phyloP scores from a whole-genome alignment of 2,113 vertebrate genomes.

The Oryzias melastigma region DNA sequence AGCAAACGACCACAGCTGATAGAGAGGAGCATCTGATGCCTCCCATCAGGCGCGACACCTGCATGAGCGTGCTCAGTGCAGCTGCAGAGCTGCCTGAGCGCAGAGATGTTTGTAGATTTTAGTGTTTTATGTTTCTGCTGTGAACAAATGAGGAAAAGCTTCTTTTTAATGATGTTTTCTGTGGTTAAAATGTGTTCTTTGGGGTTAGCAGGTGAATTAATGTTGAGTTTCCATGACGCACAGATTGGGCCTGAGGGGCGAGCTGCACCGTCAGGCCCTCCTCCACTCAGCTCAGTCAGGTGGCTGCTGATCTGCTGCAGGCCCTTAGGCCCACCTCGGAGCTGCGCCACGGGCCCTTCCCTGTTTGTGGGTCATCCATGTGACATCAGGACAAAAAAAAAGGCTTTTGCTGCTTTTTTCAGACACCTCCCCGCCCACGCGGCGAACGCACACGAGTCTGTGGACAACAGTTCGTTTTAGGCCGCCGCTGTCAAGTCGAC shows the following conservation, averaged over 20 bases:
- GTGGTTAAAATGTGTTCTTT: too few species aligned
- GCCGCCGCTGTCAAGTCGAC: slow-evolving; percentile 65
- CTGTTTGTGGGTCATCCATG: slow-evolving; percentile 10
- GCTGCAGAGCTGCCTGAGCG: too few species aligned
- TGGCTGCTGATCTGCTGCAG: slow-evolving; percentile 56
- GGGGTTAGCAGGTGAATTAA: slow-evolving; percentile 42
- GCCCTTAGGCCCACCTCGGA: slow-evolving; percentile 34
- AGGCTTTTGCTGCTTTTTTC: slow-evolving; percentile 53
- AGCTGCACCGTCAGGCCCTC: slow-evolving; percentile 54
- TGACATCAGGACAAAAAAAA: slow-evolving; percentile 35
- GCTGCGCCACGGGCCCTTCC: slow-evolving; percentile 24
- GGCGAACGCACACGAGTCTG: slow-evolving; percentile 29
- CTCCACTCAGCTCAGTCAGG: slow-evolving; percentile 47
- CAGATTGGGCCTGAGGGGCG: slow-evolving; percentile 44
- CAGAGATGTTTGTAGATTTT: too few species aligned
- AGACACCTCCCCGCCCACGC: slow-evolving; percentile 26
- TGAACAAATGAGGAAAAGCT: too few species aligned
- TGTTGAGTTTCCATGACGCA: slow-evolving; percentile 45
- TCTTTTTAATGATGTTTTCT: too few species aligned
- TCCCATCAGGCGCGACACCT: too few species aligned
- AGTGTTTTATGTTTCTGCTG: too few species aligned
- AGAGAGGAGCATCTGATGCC: too few species aligned
- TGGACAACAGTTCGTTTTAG: slow-evolving; percentile 64
- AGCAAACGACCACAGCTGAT: too few species aligned
- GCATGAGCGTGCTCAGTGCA: too few species aligned